These are phyloP conservation scores for Amphiura filiformis DNA, from an alignment of 35 echinoderm and acorn worm genomes.

Conservation along the genomic window DNA sequence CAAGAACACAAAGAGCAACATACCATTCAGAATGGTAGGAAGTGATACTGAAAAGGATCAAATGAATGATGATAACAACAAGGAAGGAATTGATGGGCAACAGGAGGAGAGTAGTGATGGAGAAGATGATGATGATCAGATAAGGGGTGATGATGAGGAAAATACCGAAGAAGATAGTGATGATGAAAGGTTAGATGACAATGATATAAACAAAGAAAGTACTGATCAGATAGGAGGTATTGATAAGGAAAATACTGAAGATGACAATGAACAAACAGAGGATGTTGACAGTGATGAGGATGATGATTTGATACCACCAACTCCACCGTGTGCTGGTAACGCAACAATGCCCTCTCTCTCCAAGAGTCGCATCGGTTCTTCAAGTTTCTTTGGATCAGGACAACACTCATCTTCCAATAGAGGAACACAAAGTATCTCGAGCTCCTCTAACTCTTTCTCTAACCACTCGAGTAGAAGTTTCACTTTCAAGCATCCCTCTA, in stretches of 20 bases:
- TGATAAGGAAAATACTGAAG: constrained; percentile 15
- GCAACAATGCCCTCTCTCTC: not conserved
- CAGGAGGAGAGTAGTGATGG: too few species aligned
- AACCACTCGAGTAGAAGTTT: not conserved
- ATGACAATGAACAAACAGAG: not conserved
- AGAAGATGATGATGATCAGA: too few species aligned
- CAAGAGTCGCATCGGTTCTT: not conserved
- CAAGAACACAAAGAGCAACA: too few species aligned
- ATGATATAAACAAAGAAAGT: not conserved
- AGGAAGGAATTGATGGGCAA: constrained; percentile 22
- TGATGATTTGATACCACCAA: constrained; percentile 53
- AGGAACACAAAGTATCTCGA: not conserved
- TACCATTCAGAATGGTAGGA: too few species aligned
- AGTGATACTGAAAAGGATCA: constrained; percentile 16
- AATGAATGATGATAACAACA: not conserved
- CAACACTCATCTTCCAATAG: not conserved
- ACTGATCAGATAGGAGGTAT: not conserved
- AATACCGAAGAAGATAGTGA: not conserved
- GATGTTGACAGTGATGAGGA: constrained; percentile 20
- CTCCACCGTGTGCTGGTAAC: constrained; percentile 28
- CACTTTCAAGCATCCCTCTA: not conserved
- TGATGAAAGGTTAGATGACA: not conserved
- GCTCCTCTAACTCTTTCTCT: not conserved
- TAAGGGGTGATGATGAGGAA: not conserved
- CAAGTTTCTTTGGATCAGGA: not conserved